Conservation (phyloP, 2,797 vertebrate species). For the Molossus alvarezi region DNA sequence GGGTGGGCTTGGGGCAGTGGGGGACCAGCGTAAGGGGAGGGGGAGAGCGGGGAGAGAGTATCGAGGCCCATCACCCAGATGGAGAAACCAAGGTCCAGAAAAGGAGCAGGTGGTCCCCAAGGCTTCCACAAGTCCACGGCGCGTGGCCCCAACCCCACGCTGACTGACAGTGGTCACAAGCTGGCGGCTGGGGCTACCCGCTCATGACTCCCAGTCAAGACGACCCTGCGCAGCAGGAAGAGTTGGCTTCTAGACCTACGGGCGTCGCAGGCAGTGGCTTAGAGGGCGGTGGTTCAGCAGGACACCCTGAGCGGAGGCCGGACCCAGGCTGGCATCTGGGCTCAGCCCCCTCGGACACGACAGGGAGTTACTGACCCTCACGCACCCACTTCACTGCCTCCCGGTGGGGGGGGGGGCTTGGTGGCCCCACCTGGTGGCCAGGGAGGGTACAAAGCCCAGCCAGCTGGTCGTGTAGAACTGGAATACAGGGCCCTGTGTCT, state of each 20-base stretch:
- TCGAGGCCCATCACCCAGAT: background rate
- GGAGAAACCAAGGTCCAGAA: background rate
- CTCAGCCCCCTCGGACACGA: background rate
- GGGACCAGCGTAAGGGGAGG: background rate
- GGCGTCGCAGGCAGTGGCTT: background rate
- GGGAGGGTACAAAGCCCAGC: background rate
- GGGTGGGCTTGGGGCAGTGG: background rate
- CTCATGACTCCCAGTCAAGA: rapidly evolving
- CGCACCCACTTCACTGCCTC: rapidly evolving
- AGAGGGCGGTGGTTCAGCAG: rapidly evolving
- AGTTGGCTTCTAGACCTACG: rapidly evolving
- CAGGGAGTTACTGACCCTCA: background rate
- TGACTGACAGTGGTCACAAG: rapidly evolving
- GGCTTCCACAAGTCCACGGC: background rate
- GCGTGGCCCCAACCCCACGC: rapidly evolving
- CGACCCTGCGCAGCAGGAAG: too few species aligned
- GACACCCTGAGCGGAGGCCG: rapidly evolving
- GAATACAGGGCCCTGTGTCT: background rate
- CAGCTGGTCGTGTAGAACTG: rapidly evolving
- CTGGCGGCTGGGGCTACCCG: background rate
- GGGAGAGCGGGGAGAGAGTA: background rate
- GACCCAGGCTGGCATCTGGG: background rate
- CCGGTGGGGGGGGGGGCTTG: rapidly evolving
- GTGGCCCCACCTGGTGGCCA: background rate
- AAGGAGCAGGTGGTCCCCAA: background rate